Evolutionary conservation across 2,113 vertebrate genomes (phyloP).

Genomic region (Ibidorhyncha struthersii): DNA sequence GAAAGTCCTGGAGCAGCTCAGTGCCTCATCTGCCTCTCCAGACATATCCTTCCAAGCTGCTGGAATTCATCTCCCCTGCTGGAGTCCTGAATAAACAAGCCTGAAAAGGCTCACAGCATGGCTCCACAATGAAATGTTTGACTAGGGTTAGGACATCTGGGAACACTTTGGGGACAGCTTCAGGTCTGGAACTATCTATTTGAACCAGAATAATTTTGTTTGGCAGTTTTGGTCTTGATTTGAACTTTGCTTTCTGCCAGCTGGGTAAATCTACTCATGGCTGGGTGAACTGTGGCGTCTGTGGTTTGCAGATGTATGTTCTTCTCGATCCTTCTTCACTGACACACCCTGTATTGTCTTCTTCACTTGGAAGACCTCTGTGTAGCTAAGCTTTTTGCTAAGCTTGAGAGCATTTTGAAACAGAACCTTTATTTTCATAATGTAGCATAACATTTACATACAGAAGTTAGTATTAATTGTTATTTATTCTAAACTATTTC

Average conservation of each 20-base stretch:
- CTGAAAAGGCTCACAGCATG: neutral
- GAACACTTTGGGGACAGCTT: slow-evolving; percentile 51
- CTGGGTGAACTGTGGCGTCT: neutral
- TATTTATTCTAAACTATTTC: neutral
- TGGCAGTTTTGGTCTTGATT: slow-evolving; percentile 33
- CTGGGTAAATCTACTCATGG: neutral
- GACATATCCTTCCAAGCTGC: neutral
- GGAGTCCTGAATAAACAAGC: neutral
- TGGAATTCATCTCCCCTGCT: neutral
- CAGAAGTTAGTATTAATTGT: neutral
- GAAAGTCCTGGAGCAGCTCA: neutral
- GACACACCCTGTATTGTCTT: slow-evolving; percentile 29
- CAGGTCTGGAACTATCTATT: slow-evolving; percentile 27
- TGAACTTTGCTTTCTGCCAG: slow-evolving; percentile 35
- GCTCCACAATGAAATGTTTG: neutral
- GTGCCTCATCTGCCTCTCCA: neutral
- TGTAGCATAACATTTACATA: neutral
- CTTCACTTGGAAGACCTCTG: neutral
- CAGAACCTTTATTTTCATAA: neutral
- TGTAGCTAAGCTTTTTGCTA: neutral
- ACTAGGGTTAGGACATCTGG: slow-evolving; percentile 45
- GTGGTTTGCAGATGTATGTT: slow-evolving; percentile 18
- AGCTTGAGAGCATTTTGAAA: neutral
- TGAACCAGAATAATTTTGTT: slow-evolving; percentile 26
- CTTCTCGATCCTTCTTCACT: neutral